A percentile compares a stretch with the other conserved stretches of the same genome.
Evolutionary conservation across 2,797 vertebrate genomes (phyloP).

Genomic region (Dipus sagitta): DNA sequence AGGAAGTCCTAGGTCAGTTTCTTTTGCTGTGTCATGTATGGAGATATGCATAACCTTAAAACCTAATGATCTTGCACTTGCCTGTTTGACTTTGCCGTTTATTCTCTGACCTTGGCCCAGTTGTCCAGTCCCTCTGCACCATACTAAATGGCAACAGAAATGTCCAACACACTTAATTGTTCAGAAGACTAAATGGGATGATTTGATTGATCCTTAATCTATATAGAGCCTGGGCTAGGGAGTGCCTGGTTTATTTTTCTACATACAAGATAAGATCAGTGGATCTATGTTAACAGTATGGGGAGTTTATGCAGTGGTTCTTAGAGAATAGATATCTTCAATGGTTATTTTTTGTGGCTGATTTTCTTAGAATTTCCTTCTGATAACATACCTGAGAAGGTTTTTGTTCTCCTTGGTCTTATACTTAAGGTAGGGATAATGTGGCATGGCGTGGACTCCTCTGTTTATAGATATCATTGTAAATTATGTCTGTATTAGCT

Average conservation of each 20-base stretch:
- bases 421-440: not conserved
- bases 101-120: not conserved
- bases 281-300: not conserved
- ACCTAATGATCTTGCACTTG: not conserved
- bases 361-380: not conserved
- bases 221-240: not conserved
- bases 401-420: not conserved
- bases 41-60: not conserved
- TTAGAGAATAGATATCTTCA: not conserved
- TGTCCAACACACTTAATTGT: not conserved
- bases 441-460: not conserved
- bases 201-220: not conserved
- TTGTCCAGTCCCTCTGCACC: not conserved
- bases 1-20: not conserved
- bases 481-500: not conserved
- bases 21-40: not conserved
- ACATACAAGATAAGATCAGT: not conserved
- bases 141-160: conserved; percentile 35
- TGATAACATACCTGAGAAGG: not conserved
- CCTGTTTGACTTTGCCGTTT: not conserved
- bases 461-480: not conserved
- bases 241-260: not conserved
- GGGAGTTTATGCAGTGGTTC: not conserved
- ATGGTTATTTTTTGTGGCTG: not conserved
- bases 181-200: not conserved